Base-by-base conservation (phyloP, 1,140 invertebrate genomes). In the Aphaenogaster ashmeadi region DNA sequence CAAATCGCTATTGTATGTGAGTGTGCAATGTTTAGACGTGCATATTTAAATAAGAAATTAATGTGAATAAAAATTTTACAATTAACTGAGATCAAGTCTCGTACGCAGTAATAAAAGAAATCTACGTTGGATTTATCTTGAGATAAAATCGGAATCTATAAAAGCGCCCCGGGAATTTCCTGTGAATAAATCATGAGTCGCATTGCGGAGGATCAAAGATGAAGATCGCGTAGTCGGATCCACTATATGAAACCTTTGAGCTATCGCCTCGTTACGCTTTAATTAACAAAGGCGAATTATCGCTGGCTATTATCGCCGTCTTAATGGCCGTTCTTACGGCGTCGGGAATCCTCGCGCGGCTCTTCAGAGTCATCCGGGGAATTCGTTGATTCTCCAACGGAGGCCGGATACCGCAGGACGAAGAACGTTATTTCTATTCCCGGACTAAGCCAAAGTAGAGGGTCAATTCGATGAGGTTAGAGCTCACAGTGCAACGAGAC, bases 211-310 rank as follows among this genome's bases (percentile, higher is more conserved):
- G 41, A 84, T 84, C 69, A 84, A 84, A 84, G 80, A 84, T 84
- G 69, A 84, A 75, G 80, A 84, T 84, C 80, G 54, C 69, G 54
- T 15, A 21, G 54, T 56, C 69, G n/a, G 69, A 50, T 75, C 54
- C 80, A 47, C 69, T 75, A 74, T 84, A 84, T 75, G 80, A 84
- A 60, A 75, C 41, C 69, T 84, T 84, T 84, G 80, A 84, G 80
- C 80, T 84, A 84, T 75, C 58, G 58, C 75, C 86, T 90, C 88
- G 74, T 75, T 87, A 52, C 67, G 75, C 74, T 88, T 90, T 90
- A 90, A 90, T 90, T 79, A 88, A 90, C 75, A 77, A 87, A 81
- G 89, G 87, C 86, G 89, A 90, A 90, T 86, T 71, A 90, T 90
- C 89, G 79, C 36, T 21, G 75, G 88, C 85, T 77, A 91, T 87